Evolutionary conservation across 2,113 vertebrate genomes (phyloP).

Genomic region (Cochlearius cochlearius): DNA sequence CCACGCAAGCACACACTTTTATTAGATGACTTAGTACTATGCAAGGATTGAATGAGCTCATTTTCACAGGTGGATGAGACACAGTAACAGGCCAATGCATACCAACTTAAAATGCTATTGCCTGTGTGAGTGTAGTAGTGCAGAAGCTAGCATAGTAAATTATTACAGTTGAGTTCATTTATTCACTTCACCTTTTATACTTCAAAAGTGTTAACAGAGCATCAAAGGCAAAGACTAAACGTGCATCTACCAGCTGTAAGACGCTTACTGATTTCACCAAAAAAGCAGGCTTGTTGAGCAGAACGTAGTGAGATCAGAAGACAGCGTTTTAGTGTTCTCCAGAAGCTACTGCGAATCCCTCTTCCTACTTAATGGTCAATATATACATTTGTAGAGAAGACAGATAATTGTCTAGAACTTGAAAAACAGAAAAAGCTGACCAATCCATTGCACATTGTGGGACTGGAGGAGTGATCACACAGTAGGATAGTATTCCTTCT

Average conservation of each 20-base stretch:
- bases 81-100: neutral
- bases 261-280: neutral
- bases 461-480: neutral
- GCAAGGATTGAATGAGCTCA: neutral
- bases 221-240: neutral
- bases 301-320: neutral
- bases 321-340: neutral
- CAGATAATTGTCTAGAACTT: neutral
- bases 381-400: neutral
- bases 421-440: neutral
- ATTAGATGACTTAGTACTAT: neutral
- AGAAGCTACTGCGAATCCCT: neutral
- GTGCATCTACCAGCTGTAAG: neutral
- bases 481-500: neutral
- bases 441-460: neutral
- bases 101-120: neutral
- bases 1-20: neutral
- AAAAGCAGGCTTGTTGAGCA: neutral
- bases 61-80: neutral
- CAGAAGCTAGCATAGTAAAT: neutral
- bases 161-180: neutral
- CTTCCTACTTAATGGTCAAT: neutral
- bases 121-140: neutral
- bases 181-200: neutral
- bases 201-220: neutral